Evolutionary conservation across 2,888 invertebrate genomes (phyloP).

Genomic region (Lasioglossum malachurum): DNA sequence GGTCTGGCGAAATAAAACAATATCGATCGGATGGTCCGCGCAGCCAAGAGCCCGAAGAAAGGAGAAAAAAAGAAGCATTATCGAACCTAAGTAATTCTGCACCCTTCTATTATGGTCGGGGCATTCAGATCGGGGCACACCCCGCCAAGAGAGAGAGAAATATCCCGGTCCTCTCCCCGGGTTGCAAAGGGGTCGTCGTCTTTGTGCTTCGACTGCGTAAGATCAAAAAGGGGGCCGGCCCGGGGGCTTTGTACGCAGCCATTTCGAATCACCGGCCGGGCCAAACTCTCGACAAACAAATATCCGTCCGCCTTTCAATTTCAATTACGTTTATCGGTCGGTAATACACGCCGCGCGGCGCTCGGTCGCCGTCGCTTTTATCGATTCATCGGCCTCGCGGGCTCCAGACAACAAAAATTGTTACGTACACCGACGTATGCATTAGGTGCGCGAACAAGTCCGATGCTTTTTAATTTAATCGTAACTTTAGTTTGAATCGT

Average conservation of each 20-base stretch:
- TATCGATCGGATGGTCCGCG: conserved; percentile 40
- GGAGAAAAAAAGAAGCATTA: conserved; percentile 44
- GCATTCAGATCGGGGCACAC: conserved; percentile 51
- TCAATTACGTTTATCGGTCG: conserved; percentile 35
- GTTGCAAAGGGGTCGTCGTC: conserved; percentile 52
- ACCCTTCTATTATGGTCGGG: conserved; percentile 48
- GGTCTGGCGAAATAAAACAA: conserved; percentile 46
- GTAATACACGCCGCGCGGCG: neutral
- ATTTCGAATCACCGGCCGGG: conserved; percentile 36
- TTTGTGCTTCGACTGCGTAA: conserved; percentile 65
- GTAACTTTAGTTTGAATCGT: neutral
- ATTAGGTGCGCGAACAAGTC: neutral
- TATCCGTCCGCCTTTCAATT: conserved; percentile 34
- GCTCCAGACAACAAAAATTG: neutral
- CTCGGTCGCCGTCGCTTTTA: neutral
- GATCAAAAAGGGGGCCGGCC: conserved; percentile 53
- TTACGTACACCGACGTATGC: neutral
- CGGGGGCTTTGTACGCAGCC: conserved; percentile 39
- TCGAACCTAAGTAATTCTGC: conserved; percentile 62
- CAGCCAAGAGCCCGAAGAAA: neutral
- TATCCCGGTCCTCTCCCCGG: conserved; percentile 31
- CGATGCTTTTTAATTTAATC: neutral
- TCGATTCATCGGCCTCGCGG: neutral
- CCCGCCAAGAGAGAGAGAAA: conserved; percentile 51
- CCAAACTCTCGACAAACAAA: conserved; percentile 37